Evolutionary conservation across 1,140 invertebrate genomes (phyloP), one percentile per base, ranked within the genome.

Genomic region (Cherax destructor): DNA sequence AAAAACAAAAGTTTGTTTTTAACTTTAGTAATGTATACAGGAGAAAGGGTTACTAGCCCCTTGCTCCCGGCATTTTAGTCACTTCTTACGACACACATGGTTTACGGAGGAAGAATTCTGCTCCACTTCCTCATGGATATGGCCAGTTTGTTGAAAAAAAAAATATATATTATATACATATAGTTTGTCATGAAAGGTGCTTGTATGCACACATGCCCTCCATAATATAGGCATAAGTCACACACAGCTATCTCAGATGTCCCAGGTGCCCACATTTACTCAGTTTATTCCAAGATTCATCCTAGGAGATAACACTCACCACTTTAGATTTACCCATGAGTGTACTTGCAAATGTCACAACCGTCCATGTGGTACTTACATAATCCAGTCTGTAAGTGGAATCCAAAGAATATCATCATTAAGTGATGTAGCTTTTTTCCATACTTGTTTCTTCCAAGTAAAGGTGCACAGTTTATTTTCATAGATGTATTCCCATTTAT

Each of bases 361-460:
- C 88, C 88, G 88, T 91, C 88, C 88, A 91, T 76, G 83, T 91
- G 81, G 88, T 91, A 84, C 88, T 91, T 91, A 91, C 47, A 24
- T 65, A 84, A 78, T 84, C 41, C 76, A 91, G 84, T 88, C 85
- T 91, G 52, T 84, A 50, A 77, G 88, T 91, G 84, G 74, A 84
- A 84, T 91, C 81, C 88, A 91, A 91, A 91, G 88, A 91, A 61
- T 84, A 91, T 85, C 81, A 84, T 59, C 74, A 74, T 78, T 90
- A 72, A 78, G 84, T 78, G 84, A 84, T 91, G 69, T 84, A 91
- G 88, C 80, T 77, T 84, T 83, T 91, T 61, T 65, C 61, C 61
- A 84, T 91, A 72, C 47, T 85, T 84, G 88, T 91, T 78, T 91
- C 69, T 91, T 65, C 56, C 76, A 50, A 78, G 79, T 91, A 65